Evolutionary conservation across 1,140 invertebrate genomes (phyloP).

Genomic region (Drosophila bocki): DNA sequence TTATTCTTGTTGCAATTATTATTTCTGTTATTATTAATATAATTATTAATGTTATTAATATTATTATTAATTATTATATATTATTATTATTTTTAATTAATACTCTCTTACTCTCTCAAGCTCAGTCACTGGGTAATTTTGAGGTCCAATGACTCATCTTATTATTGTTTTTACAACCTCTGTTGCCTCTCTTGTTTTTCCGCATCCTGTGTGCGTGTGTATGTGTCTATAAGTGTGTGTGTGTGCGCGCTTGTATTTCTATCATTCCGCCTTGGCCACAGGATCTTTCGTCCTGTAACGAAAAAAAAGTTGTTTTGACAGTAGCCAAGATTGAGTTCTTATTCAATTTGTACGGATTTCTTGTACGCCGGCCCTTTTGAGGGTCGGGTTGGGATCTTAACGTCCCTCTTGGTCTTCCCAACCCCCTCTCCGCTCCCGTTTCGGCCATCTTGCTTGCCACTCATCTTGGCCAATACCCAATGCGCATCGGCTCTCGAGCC

Average conservation of each 20-base stretch:
- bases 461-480: constrained; percentile 19
- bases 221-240: constrained; percentile 15
- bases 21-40: neutral
- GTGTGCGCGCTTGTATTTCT: constrained; percentile 37
- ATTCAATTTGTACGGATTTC: constrained; percentile 82
- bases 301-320: constrained; percentile 73
- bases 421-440: neutral
- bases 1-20: neutral
- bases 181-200: constrained; percentile 21
- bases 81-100: neutral
- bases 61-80: too few relatives aligned
- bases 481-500: constrained; percentile 22
- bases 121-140: neutral
- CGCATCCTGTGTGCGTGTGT: constrained; percentile 25
- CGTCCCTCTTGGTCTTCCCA: constrained; percentile 5
- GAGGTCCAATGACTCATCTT: neutral
- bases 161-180: constrained; percentile 13
- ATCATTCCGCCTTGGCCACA: constrained; percentile 52
- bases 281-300: constrained; percentile 6
- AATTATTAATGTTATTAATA: neutral
- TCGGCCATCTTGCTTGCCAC: constrained; percentile 2
- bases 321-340: constrained; percentile 83
- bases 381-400: constrained; percentile 13
- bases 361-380: constrained; percentile 50
- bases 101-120: too few relatives aligned